phyloP scores from a whole-genome alignment of 1,140 invertebrate genomes.

The Bombus consobrinus region DNA sequence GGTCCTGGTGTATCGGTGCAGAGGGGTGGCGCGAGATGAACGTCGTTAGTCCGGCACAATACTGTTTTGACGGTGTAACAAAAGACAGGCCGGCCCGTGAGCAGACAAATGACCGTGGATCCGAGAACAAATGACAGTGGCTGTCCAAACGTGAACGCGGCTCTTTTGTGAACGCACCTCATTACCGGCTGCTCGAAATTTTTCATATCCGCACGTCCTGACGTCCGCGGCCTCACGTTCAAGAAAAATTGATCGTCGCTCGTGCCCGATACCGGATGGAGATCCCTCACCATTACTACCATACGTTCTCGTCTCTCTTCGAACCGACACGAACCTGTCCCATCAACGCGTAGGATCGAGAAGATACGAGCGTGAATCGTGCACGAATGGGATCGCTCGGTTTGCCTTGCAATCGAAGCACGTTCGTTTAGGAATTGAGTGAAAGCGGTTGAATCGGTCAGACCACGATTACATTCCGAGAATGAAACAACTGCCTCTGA shows the following conservation, averaged over 20 bases:
- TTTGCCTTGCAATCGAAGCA: background rate
- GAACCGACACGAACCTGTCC: too few species aligned
- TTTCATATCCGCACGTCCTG: slow-evolving; percentile 75
- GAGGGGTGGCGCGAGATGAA: slow-evolving; percentile 64
- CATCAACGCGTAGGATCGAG: background rate
- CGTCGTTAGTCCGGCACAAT: slow-evolving; percentile 77
- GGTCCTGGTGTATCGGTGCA: slow-evolving; percentile 33
- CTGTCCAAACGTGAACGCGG: slow-evolving; percentile 66
- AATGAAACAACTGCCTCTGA: background rate
- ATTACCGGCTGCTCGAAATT: slow-evolving; percentile 79
- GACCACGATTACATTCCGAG: background rate
- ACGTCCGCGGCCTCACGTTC: slow-evolving; percentile 36
- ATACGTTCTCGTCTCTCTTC: background rate
- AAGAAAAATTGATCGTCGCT: slow-evolving; percentile 69
- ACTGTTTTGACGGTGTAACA: slow-evolving; percentile 80
- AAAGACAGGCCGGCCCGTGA: slow-evolving; percentile 64
- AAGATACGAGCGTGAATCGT: too few species aligned
- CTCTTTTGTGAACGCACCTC: slow-evolving; percentile 77
- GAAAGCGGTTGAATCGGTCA: slow-evolving; percentile 22
- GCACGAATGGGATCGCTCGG: background rate
- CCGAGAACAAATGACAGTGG: slow-evolving; percentile 81
- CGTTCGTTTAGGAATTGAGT: background rate
- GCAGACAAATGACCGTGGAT: slow-evolving; percentile 80
- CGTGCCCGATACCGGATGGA: slow-evolving; percentile 38
- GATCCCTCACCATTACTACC: background rate